These are phyloP conservation scores for Tragelaphus oryx DNA, from an alignment of 2,797 vertebrate species.

Conservation along the genomic window DNA sequence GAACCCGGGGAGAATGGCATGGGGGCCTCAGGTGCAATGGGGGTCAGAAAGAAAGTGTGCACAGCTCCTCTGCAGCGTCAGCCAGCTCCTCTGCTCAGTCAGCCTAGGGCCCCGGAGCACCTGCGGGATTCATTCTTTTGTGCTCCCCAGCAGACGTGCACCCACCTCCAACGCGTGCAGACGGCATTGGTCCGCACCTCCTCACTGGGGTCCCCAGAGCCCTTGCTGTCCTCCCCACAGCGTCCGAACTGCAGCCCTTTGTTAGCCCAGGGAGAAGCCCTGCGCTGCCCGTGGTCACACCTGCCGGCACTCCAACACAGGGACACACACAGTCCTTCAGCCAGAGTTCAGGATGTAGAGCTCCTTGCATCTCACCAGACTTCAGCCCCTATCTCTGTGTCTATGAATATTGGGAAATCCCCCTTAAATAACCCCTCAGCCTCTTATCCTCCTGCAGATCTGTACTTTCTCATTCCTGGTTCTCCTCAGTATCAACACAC, in stretches of 20 bases:
- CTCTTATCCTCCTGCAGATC: accelerated
- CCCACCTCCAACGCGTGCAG: accelerated
- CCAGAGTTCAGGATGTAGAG: accelerated
- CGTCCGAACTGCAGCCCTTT: accelerated
- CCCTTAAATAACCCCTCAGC: not conserved
- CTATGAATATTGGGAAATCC: accelerated
- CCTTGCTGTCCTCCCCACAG: not conserved
- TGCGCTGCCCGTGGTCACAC: accelerated
- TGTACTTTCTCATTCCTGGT: not conserved
- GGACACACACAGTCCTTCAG: not conserved
- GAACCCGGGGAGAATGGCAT: accelerated
- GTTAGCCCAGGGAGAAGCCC: not conserved
- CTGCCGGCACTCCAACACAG: accelerated
- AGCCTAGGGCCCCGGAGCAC: not conserved
- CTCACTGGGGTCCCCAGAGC: accelerated
- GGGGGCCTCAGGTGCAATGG: accelerated
- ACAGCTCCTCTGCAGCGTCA: accelerated
- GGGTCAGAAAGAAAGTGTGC: accelerated
- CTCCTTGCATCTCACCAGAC: accelerated
- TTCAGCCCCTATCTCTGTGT: too few relatives aligned
- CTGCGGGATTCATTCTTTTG: too few relatives aligned
- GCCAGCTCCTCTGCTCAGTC: not conserved
- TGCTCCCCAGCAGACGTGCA: not conserved
- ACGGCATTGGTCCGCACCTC: accelerated
- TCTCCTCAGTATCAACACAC: not conserved